Base-by-base conservation (phyloP, 2,888 invertebrate species). In the Drosophila diplacantha region DNA sequence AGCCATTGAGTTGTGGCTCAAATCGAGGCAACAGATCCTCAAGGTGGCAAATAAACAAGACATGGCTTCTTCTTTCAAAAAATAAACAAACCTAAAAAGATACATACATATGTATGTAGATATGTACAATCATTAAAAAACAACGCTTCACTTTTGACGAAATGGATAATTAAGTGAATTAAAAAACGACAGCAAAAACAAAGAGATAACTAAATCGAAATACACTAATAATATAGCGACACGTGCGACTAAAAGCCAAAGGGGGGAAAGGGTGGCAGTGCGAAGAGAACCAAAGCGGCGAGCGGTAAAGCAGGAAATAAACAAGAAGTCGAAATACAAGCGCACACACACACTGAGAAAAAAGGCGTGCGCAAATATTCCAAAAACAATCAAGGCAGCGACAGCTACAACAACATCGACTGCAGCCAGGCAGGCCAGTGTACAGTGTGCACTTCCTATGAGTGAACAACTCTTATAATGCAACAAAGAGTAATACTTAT, bases 271-370 rank as follows among this genome's bases (percentile, higher is more conserved):
- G 9, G 41, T 24, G 41, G 8, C 3, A 4, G n/a, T 26, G 22
- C 11, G 39, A 50, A 29, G 43, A 35, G 66, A 34, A 41, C 34
- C 12, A 24, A 43, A 62, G 35, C 16, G 34, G n/a, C 44, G 47
- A 66, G 56, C 56, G 29, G 43, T 18, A 32, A 38, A 79, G 74
- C 81, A 82, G 75, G 75, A 75, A 75, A 83, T 64, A 76, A 71
- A 76, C 76, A 76, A 76, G 71, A 82, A 68, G 82, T 73, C 74
- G 46, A 72, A 53, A 62, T 34, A 41, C 67, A 47, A 35, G 31
- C 31, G 31, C 31, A 55, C 12, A 39, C 38, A 39, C 22, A 32
- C 62, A 38, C 50, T 38, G 24, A 24, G 18, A 20, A 35, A 39
- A 37, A 20, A 39, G 24, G 39, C 24, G 12, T 26, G 18, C 29